A percentile compares a stretch with the other conserved stretches of the same genome.
Evolutionary conservation across 2,888 invertebrate genomes (phyloP).

Genomic region (Eupithecia abbreviata): DNA sequence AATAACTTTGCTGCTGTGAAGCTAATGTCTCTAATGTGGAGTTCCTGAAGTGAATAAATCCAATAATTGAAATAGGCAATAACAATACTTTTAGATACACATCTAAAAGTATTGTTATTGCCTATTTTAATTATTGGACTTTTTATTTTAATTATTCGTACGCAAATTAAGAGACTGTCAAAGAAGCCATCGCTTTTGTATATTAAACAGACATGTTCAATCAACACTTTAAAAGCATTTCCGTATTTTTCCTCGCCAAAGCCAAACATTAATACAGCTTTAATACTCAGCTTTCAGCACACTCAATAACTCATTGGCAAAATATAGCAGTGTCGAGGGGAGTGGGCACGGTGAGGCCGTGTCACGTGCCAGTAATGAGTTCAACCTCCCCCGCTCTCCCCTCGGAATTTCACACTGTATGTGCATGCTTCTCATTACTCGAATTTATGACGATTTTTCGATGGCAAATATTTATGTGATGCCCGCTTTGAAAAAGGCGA

Average conservation of each 20-base stretch:
- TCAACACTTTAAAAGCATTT: slow-evolving; percentile 21
- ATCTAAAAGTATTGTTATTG: too few species aligned
- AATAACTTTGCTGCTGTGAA: background rate
- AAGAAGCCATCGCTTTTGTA: slow-evolving; percentile 6
- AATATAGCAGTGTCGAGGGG: slow-evolving; percentile 70
- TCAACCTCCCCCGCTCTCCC: slow-evolving; percentile 66
- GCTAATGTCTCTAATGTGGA: background rate
- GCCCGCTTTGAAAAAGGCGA: slow-evolving; percentile 32
- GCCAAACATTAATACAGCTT: slow-evolving; percentile 61
- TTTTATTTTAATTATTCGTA: too few species aligned
- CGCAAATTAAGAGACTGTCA: background rate
- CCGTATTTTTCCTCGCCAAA: slow-evolving; percentile 52
- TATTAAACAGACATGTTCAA: slow-evolving; percentile 7
- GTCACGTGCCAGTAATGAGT: slow-evolving; percentile 83
- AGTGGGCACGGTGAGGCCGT: slow-evolving; percentile 69
- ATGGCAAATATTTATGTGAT: slow-evolving; percentile 44
- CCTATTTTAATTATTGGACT: too few species aligned
- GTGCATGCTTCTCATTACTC: slow-evolving; percentile 72
- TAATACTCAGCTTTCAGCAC: slow-evolving; percentile 73
- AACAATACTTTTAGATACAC: background rate
- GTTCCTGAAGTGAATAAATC: background rate
- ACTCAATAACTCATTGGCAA: slow-evolving; percentile 83
- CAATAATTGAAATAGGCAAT: slow-evolving; percentile 3
- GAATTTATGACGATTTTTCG: slow-evolving; percentile 70
- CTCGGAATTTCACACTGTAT: slow-evolving; percentile 78